phyloP scores from a whole-genome alignment of 2,888 invertebrate genomes.

The Philopedon plagiatum region DNA sequence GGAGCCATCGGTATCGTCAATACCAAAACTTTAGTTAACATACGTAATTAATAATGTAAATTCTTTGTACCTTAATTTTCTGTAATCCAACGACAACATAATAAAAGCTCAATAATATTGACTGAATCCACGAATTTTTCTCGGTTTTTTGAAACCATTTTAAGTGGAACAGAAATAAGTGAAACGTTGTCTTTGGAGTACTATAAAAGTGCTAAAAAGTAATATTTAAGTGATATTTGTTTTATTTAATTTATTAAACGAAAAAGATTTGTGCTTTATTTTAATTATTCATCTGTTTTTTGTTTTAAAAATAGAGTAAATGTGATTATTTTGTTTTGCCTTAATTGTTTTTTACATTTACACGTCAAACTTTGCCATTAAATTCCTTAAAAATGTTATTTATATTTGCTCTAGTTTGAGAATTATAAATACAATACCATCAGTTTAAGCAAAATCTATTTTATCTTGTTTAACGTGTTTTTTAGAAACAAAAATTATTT shows the following conservation, averaged over 20 bases:
- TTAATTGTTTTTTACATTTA: no score
- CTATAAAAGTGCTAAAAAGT: not conserved
- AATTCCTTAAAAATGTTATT: no score
- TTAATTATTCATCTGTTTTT: not conserved
- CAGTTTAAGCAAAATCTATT: no score
- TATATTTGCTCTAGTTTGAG: no score
- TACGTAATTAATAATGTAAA: not conserved
- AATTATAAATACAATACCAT: no score
- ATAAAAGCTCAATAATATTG: not conserved
- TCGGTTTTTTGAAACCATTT: not conserved
- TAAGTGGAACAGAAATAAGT: not conserved
- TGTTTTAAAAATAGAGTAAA: no score
- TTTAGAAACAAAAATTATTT: no score
- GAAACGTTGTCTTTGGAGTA: not conserved
- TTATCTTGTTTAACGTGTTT: no score
- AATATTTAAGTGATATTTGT: slow-evolving; percentile 18
- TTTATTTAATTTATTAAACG: slow-evolving; percentile 14
- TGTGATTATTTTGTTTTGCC: no score
- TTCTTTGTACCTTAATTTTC: slow-evolving; percentile 2
- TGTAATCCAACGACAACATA: not conserved
- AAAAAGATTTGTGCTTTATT: not conserved
- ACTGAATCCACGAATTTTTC: not conserved
- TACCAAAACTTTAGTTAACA: slow-evolving; percentile 59
- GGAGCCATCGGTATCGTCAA: slow-evolving; percentile 62
- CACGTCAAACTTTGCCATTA: no score